Evolutionary conservation across 2,888 invertebrate genomes (phyloP).

Genomic region (Acronicta alni): DNA sequence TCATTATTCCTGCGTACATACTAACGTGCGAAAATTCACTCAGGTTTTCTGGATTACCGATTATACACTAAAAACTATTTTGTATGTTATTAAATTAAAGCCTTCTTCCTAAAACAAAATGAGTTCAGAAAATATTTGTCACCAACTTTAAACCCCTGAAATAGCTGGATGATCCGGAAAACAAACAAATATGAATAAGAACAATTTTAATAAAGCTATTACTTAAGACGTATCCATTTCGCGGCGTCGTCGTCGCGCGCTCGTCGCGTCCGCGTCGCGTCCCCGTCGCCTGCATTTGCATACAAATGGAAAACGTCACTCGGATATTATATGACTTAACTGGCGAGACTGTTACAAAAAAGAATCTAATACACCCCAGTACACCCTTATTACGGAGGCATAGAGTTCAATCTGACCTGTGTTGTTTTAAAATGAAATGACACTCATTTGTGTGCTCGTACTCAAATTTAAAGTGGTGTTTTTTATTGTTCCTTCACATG

Average conservation of each 20-base stretch:
- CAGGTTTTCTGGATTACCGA: too few relatives aligned
- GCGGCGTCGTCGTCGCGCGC: slow-evolving; percentile 41
- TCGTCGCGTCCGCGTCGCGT: slow-evolving; percentile 50
- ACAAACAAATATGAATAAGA: slow-evolving; percentile 46
- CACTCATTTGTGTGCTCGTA: slow-evolving; percentile 44
- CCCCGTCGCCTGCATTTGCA: slow-evolving; percentile 74
- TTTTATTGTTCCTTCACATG: slow-evolving; percentile 60
- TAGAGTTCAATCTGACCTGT: slow-evolving; percentile 50
- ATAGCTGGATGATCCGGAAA: slow-evolving; percentile 2
- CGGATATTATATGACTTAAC: slow-evolving; percentile 75
- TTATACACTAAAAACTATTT: too few relatives aligned
- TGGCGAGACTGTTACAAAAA: slow-evolving; percentile 60
- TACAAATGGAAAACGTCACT: slow-evolving; percentile 84
- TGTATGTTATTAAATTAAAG: too few relatives aligned
- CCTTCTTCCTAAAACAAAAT: too few relatives aligned
- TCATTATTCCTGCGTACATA: too few relatives aligned
- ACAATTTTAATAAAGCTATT: slow-evolving; percentile 59
- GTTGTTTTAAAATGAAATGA: slow-evolving; percentile 37
- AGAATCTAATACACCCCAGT: slow-evolving; percentile 41
- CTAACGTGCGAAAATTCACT: too few relatives aligned
- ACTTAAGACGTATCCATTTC: slow-evolving; percentile 63
- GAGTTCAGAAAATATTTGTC: too few relatives aligned
- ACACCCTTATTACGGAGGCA: slow-evolving; percentile 34
- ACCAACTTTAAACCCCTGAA: background rate
- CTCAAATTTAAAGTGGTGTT: slow-evolving; percentile 41